Percentiles rank a stretch among this genome's conserved stretches.
Evolutionary conservation across 2,888 invertebrate species (phyloP).

Genomic region (Drosophila paracracens): DNA sequence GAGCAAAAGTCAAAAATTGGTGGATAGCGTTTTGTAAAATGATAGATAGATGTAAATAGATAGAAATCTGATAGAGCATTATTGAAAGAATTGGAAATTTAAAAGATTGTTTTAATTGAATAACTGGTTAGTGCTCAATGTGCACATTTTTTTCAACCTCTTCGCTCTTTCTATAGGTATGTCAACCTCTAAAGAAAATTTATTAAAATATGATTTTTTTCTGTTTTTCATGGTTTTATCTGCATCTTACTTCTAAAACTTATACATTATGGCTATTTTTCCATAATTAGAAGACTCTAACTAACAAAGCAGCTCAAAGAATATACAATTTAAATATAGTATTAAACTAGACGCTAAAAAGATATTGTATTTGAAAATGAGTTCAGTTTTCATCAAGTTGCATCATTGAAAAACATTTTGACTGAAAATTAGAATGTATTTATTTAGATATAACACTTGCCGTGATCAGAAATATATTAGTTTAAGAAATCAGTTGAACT

Average conservation of each 20-base stretch:
- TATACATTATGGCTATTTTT: rapidly evolving
- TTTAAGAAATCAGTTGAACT: not conserved
- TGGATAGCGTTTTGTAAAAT: not conserved
- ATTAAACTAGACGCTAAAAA: not conserved
- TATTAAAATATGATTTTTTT: rapidly evolving
- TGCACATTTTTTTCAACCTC: not conserved
- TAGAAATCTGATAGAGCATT: not conserved
- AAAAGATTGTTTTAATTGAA: not conserved
- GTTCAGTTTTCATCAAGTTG: not conserved
- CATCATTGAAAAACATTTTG: not conserved
- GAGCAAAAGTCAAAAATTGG: not conserved
- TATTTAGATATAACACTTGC: rapidly evolving
- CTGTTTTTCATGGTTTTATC: not conserved
- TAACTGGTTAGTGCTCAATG: not conserved
- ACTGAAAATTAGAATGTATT: not conserved
- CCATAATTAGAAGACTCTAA: not conserved
- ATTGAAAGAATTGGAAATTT: not conserved
- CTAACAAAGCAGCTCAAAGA: not conserved
- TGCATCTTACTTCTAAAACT: not conserved
- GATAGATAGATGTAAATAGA: not conserved
- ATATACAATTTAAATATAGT: not conserved
- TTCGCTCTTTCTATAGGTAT: not conserved
- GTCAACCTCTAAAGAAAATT: not conserved
- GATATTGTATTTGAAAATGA: not conserved
- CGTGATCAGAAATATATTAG: not conserved